These are phyloP conservation scores for Agrochola lota DNA, from an alignment of 2,888 invertebrate genomes.

Conservation along the genomic window DNA sequence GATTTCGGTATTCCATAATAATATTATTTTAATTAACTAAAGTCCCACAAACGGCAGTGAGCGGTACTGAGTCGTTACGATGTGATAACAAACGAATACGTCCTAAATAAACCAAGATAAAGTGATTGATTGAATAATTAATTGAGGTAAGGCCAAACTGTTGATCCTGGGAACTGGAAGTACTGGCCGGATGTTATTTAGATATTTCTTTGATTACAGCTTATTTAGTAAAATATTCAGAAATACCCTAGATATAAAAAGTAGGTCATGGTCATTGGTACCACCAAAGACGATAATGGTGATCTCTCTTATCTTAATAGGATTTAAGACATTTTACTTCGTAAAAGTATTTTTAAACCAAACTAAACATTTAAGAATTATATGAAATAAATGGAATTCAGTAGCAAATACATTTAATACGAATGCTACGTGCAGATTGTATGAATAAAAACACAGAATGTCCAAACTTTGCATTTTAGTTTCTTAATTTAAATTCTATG, in stretches of 20 bases:
- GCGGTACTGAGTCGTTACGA: constrained; percentile 23
- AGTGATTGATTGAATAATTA: constrained; percentile 28
- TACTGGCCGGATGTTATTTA: background rate
- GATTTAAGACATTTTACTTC: background rate
- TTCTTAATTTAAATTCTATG: constrained; percentile 21
- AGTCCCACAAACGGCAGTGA: constrained; percentile 18
- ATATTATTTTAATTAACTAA: constrained; percentile 34
- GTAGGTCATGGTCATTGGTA: no score
- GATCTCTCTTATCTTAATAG: no score
- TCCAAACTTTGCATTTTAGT: background rate
- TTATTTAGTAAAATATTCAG: background rate
- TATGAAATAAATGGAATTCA: background rate
- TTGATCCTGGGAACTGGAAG: background rate
- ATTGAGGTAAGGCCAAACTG: background rate
- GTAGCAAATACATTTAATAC: background rate
- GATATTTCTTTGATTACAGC: background rate
- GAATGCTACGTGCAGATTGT: background rate
- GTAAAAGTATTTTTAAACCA: background rate
- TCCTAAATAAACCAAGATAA: constrained; percentile 45
- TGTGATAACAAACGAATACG: constrained; percentile 23
- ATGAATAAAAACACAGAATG: background rate
- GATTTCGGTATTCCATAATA: background rate
- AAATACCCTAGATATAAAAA: background rate
- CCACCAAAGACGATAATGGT: no score
- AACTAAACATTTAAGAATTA: background rate